Evolutionary conservation across 2,888 invertebrate species (phyloP).

Genomic region (Athalia cordata): DNA sequence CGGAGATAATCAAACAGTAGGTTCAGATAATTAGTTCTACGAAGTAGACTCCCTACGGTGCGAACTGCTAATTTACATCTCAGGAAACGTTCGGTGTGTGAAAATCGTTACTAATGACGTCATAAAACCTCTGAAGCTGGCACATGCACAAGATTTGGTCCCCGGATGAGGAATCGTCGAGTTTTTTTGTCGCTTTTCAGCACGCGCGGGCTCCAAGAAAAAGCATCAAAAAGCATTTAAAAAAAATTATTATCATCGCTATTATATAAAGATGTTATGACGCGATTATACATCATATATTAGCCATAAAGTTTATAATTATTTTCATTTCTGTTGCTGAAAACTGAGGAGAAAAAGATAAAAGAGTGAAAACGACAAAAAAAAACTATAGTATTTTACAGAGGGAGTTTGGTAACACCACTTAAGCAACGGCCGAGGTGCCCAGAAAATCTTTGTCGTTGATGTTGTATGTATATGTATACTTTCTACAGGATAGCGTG

Average conservation of each 20-base stretch:
- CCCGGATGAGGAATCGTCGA: constrained; percentile 23
- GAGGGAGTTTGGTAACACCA: constrained; percentile 38
- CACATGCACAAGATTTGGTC: constrained; percentile 33
- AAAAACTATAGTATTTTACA: constrained; percentile 48
- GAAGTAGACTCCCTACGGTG: constrained; percentile 36
- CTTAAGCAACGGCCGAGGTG: constrained; percentile 35
- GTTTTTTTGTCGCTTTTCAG: not conserved
- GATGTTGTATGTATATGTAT: not conserved
- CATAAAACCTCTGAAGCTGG: constrained; percentile 52
- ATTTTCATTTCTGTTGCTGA: not conserved
- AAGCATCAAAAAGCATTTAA: not conserved
- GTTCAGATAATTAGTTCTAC: constrained; percentile 28
- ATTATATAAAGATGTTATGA: not conserved
- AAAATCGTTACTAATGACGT: constrained; percentile 60
- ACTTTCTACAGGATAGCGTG: not conserved
- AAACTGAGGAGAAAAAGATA: not conserved
- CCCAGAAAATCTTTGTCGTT: constrained; percentile 36
- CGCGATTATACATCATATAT: constrained; percentile 27
- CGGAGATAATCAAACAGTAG: constrained; percentile 35
- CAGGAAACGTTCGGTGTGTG: constrained; percentile 56
- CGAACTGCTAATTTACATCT: constrained; percentile 57
- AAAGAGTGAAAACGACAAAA: constrained; percentile 17
- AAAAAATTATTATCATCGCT: not conserved
- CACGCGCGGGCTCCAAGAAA: not conserved
- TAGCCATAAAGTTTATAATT: not conserved